Evolutionary conservation across 2,888 invertebrate genomes (phyloP).

Genomic region (Ornithoptera alexandrae): DNA sequence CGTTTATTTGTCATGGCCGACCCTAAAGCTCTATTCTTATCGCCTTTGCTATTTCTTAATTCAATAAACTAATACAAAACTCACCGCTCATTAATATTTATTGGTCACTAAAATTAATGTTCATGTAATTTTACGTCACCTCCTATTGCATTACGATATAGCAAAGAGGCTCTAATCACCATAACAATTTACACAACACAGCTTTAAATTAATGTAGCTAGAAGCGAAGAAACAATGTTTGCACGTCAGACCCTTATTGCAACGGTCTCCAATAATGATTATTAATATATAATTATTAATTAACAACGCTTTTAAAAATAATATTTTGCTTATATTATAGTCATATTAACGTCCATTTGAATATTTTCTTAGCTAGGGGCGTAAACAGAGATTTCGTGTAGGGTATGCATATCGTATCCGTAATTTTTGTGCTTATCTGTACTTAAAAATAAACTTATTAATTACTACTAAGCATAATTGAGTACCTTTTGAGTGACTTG

Average conservation of each 20-base stretch:
- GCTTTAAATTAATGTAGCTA: conserved; percentile 21
- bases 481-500: too few species aligned
- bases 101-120: conserved; percentile 54
- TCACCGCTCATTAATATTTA: conserved; percentile 51
- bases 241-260: neutral
- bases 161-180: conserved; percentile 32
- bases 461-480: too few species aligned
- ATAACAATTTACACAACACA: conserved; percentile 32
- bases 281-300: neutral
- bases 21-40: conserved; percentile 39
- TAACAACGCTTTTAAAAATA: neutral
- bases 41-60: conserved; percentile 47
- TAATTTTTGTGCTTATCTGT: too few species aligned
- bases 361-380: too few species aligned
- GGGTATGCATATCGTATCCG: too few species aligned
- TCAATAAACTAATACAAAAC: conserved; percentile 42
- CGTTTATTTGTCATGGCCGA: conserved; percentile 43
- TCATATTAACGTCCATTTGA: neutral
- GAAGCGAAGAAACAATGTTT: conserved; percentile 7
- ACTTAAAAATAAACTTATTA: too few species aligned
- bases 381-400: too few species aligned
- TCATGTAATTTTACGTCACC: conserved; percentile 46
- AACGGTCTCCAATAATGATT: neutral
- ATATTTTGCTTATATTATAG: neutral
- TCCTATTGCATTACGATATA: conserved; percentile 42